phyloP scores from a whole-genome alignment of 2,888 invertebrate genomes.

The Ischnus inquisitorius region DNA sequence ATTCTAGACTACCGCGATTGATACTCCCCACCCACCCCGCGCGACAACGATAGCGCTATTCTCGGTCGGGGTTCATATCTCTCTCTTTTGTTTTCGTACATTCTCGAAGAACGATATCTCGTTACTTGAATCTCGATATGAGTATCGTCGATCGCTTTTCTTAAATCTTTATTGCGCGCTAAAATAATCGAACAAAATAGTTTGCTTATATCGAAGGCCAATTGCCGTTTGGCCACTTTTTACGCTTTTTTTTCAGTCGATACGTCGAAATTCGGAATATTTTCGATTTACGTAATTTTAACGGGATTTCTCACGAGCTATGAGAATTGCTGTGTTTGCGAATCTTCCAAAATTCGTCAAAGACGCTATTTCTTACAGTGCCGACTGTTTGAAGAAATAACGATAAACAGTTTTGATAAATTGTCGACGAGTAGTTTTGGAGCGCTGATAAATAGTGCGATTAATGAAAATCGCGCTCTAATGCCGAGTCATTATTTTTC shows the following conservation, averaged over 20 bases:
- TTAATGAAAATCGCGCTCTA: background rate
- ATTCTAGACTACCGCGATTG: conserved; percentile 17
- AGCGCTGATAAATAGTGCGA: no score
- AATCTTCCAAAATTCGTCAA: no score
- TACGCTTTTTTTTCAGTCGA: no score
- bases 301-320: no score
- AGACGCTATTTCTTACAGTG: no score
- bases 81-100: conserved; percentile 1
- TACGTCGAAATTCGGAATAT: no score
- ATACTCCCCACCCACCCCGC: conserved; percentile 27
- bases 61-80: conserved; percentile 29
- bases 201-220: background rate
- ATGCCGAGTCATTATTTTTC: background rate
- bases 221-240: no score
- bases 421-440: no score
- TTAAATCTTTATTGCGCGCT: background rate
- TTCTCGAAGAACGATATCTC: conserved; percentile 18
- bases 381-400: no score
- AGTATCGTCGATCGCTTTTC: background rate
- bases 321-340: no score
- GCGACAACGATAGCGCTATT: conserved; percentile 47
- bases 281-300: no score
- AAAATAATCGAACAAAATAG: background rate
- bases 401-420: no score
- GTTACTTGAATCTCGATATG: conserved; percentile 6